A percentile compares a stretch with the other conserved stretches of the same genome.
Evolutionary conservation across 2,888 invertebrate species (phyloP).

Genomic region (Luperina testacea): DNA sequence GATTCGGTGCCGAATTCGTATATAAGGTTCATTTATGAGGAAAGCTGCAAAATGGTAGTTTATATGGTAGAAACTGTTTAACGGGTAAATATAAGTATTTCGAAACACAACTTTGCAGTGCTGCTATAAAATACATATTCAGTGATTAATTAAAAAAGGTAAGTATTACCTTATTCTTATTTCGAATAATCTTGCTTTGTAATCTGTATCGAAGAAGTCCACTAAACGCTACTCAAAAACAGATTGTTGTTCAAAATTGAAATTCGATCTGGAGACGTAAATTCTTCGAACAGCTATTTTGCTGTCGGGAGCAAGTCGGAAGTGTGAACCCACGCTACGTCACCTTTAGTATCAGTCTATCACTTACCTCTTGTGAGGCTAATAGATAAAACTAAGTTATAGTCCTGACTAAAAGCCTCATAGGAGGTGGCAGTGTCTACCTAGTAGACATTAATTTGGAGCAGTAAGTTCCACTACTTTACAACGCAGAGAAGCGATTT

Average conservation of each 20-base stretch:
- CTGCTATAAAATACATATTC: neutral
- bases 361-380: neutral
- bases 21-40: neutral
- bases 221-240: neutral
- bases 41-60: neutral
- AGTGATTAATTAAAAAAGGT: neutral
- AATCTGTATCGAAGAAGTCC: neutral
- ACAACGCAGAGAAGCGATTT: neutral
- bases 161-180: no score
- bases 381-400: constrained; percentile 10
- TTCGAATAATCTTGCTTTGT: neutral
- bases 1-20: neutral
- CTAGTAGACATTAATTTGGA: neutral
- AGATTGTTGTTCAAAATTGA: no score
- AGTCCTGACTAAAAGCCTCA: neutral
- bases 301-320: neutral
- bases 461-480: neutral
- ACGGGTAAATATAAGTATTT: neutral
- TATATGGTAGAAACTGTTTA: neutral
- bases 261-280: no score
- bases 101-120: neutral
- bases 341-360: constrained; percentile 7
- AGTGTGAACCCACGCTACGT: neutral
- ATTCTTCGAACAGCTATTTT: neutral
- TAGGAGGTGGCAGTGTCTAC: neutral